A percentile compares a stretch with the other conserved stretches of the same genome.
Conservation (phyloP, 2,113 vertebrate species). For the Oriolus oriolus region DNA sequence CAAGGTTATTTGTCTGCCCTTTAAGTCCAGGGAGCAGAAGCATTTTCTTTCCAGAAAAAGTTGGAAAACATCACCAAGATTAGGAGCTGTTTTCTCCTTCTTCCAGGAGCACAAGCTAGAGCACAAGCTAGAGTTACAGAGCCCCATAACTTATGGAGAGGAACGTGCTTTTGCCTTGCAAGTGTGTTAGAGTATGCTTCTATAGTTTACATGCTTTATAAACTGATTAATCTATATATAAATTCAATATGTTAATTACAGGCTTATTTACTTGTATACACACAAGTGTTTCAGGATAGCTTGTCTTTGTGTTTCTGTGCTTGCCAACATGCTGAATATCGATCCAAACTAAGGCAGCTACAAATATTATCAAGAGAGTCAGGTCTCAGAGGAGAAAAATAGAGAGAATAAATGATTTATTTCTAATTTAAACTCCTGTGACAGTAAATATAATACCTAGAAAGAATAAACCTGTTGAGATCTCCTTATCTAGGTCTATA, state of each 20-base stretch:
- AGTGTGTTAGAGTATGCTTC: background rate
- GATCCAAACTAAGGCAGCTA: background rate
- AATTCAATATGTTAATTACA: background rate
- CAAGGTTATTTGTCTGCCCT: background rate
- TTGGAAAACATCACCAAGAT: background rate
- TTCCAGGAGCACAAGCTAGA: background rate
- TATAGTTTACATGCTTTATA: background rate
- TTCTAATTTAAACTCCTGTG: accelerated
- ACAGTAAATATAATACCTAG: background rate
- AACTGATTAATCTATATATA: background rate
- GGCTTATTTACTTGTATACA: background rate
- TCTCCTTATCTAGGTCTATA: background rate
- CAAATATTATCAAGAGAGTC: background rate
- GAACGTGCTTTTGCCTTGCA: background rate
- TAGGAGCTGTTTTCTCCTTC: background rate
- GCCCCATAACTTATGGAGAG: background rate
- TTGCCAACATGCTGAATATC: background rate
- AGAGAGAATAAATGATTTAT: background rate
- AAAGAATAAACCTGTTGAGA: background rate
- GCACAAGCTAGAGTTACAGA: background rate
- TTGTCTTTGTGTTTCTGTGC: background rate
- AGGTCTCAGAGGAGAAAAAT: background rate
- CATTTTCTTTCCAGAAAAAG: background rate
- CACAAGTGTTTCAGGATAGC: background rate
- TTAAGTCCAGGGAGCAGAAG: background rate